Base-by-base conservation (phyloP, 2,888 invertebrate genomes). In the Byasa hedistus region DNA sequence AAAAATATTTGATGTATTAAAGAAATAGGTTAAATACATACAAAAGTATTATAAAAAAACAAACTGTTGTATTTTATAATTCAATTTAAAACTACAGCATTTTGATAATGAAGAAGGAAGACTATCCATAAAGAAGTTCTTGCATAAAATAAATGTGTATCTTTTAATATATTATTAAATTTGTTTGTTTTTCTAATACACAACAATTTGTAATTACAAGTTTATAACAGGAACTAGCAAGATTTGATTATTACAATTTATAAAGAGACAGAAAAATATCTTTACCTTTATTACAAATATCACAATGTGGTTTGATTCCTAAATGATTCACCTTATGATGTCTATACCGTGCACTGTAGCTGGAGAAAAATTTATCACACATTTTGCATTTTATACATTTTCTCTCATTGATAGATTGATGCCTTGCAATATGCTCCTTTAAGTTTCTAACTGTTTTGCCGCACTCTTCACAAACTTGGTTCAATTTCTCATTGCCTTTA, bases 231-330 rank as follows among this genome's bases (percentile, higher is more conserved):
- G 15, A 39, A 39, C 10, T 2, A 15, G 3, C 1, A 15, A 15
- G 12, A 12, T 39, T 39, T 39, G 10, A 15, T 15, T 39, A 15
- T 39, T 39, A 48, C 19, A 44, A 19, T 44, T 3, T 8, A 15
- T 44, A 44, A 4, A 39, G 3, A 19, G 12, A n/a, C 19, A 48
- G 44, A 44, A 48, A 27, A 17, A 23, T 17, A 65, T 39, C 7
- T 80, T 75, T 70, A 91, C 91, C 77, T 79, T 89, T 91, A 66
- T 82, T 75, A 77, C 92, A 92, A 57, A 86, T 75, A 23, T 79
- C 72, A 74, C 92, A 92, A 57, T 79, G 75, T n/a, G 82, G 71
- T 69, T 82, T 89, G 0, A 83, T 66, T 0, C 85, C 84, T 10
- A 88, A 76, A 73, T 92, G 92, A 74, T 84, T 87, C 5, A 79